These are phyloP conservation scores for Nestor notabilis DNA, from an alignment of 2,113 vertebrate species.

Conservation along the genomic window DNA sequence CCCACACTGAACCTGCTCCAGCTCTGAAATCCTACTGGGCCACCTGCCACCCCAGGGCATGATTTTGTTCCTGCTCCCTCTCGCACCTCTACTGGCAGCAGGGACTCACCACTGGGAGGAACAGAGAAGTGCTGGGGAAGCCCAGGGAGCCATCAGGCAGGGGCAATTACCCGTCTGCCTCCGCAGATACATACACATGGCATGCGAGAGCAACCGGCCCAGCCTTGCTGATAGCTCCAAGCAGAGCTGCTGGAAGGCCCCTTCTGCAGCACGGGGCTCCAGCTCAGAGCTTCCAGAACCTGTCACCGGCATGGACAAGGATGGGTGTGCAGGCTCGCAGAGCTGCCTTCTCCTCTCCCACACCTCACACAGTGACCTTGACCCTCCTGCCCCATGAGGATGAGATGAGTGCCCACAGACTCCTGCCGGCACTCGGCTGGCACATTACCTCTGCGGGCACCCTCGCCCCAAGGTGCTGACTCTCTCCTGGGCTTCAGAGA, in stretches of 20 bases:
- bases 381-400: neutral
- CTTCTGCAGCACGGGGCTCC: neutral
- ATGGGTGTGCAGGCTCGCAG: neutral
- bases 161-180: neutral
- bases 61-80: neutral
- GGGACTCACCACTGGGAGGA: neutral
- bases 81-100: neutral
- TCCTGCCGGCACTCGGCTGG: neutral
- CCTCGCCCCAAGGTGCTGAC: neutral
- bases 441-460: neutral
- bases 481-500: constrained; percentile 4
- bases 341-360: neutral
- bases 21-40: neutral
- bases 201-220: neutral
- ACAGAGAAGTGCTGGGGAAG: neutral
- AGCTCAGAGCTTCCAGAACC: neutral
- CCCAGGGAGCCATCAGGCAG: accelerated
- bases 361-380: neutral
- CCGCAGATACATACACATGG: neutral
- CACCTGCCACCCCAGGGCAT: accelerated
- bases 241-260: neutral
- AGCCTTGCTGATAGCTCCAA: neutral
- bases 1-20: neutral
- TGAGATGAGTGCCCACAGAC: neutral
- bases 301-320: neutral